Evolutionary conservation across 2,797 vertebrate species (phyloP).

Genomic region (Cichlasoma orientale): DNA sequence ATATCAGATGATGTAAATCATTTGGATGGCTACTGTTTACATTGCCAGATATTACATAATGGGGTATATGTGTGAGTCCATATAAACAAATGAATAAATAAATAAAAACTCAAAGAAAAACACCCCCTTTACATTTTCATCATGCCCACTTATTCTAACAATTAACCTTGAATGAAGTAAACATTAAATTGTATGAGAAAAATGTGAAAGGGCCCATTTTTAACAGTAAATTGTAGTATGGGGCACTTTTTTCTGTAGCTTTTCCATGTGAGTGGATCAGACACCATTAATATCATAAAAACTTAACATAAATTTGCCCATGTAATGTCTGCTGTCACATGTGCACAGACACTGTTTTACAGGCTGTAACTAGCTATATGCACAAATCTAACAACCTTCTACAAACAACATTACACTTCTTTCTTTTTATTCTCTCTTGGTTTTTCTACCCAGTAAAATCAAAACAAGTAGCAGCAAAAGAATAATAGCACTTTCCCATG

Average conservation of each 20-base stretch:
- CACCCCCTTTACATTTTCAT: no score
- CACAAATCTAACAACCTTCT: neutral
- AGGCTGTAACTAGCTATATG: neutral
- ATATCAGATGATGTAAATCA: conserved; percentile 5
- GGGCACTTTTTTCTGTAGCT: no score
- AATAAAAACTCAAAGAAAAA: no score
- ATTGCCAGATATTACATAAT: neutral
- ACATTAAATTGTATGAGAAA: no score
- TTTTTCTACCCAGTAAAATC: conserved; percentile 1
- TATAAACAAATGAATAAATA: neutral
- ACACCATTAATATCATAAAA: no score
- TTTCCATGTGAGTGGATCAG: no score
- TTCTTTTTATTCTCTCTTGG: neutral
- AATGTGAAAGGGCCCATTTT: no score
- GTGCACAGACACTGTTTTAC: neutral
- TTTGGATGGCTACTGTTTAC: neutral
- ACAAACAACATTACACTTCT: neutral
- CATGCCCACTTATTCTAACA: no score
- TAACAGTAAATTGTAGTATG: no score
- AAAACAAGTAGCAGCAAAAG: conserved; percentile 15
- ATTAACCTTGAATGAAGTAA: no score
- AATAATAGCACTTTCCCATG: conserved; percentile 55
- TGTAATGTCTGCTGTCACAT: neutral
- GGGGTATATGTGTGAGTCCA: neutral
- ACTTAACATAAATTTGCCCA: neutral